These are phyloP conservation scores for Drosophila multiciliata DNA, from an alignment of 2,888 invertebrate genomes.

Conservation along the genomic window DNA sequence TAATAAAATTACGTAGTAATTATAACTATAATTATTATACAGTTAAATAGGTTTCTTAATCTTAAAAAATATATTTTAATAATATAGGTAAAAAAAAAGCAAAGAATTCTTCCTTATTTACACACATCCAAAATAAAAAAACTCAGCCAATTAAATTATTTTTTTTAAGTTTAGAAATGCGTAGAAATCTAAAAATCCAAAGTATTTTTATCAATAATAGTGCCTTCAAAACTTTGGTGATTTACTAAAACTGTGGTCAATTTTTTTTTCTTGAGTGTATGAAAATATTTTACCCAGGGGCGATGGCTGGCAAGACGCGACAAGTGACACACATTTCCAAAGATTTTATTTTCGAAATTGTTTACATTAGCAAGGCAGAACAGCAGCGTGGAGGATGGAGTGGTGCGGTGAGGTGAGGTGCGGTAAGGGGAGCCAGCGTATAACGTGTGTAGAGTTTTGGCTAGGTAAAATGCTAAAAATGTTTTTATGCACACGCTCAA, in stretches of 20 bases:
- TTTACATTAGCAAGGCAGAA: conserved; percentile 29
- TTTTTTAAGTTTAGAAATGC: background rate
- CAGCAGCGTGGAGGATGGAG: background rate
- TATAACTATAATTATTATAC: no score
- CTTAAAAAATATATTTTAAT: background rate
- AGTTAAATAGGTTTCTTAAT: background rate
- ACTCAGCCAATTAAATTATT: background rate
- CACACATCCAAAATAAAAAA: background rate
- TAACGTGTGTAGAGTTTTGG: conserved; percentile 22
- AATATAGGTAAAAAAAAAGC: background rate
- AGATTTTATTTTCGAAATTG: conserved; percentile 66
- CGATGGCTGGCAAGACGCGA: conserved; percentile 25
- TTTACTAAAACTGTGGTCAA: rapidly evolving
- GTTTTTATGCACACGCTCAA: conserved; percentile 78
- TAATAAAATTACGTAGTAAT: no score
- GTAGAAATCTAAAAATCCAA: background rate
- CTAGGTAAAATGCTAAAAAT: conserved; percentile 66
- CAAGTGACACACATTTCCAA: conserved; percentile 70
- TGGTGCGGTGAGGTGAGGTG: background rate
- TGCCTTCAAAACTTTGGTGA: background rate
- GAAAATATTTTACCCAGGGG: conserved; percentile 37
- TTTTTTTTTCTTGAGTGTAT: conserved; percentile 2
- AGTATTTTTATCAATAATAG: background rate
- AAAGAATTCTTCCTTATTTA: background rate
- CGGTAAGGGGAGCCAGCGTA: conserved; percentile 1